These are phyloP conservation scores for Philonicus albiceps DNA, from an alignment of 2,888 invertebrate genomes.

Conservation along the genomic window DNA sequence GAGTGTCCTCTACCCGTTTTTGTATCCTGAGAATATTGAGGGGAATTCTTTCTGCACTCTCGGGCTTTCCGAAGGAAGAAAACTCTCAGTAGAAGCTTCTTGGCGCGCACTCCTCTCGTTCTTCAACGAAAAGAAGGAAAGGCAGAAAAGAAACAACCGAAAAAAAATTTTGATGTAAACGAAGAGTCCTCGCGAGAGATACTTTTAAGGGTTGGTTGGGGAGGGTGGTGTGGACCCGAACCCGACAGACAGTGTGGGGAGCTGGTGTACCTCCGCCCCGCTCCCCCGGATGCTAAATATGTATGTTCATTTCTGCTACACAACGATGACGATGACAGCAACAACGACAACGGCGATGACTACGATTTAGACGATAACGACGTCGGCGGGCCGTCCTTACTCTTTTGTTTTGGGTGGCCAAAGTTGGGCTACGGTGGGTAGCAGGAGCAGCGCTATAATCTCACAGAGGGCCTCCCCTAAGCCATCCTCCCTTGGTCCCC, in stretches of 20 bases:
- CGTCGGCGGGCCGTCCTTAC: conserved; percentile 50
- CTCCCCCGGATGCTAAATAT: conserved; percentile 31
- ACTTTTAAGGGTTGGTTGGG: background rate
- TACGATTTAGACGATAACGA: conserved; percentile 44
- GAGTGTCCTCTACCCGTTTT: background rate
- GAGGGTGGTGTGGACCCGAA: background rate
- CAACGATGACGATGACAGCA: conserved; percentile 45
- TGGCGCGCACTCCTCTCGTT: background rate
- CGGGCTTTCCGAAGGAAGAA: background rate
- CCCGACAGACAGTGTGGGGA: conserved; percentile 27
- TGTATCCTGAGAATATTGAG: background rate
- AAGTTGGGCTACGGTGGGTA: conserved; percentile 29
- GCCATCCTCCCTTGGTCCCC: background rate
- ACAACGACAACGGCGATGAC: conserved; percentile 42
- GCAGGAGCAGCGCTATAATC: conserved; percentile 26
- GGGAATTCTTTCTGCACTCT: conserved; percentile 27
- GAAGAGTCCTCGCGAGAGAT: conserved; percentile 38
- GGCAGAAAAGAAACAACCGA: conserved; percentile 1
- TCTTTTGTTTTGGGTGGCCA: conserved; percentile 43
- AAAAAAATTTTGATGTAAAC: conserved; percentile 35
- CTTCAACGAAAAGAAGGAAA: conserved; percentile 17
- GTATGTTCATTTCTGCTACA: conserved; percentile 39
- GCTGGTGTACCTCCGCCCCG: background rate
- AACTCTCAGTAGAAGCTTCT: conserved; percentile 5
- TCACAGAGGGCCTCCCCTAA: background rate